phyloP scores from a whole-genome alignment of 2,888 invertebrate species.

The Chymomyza procnemis region DNA sequence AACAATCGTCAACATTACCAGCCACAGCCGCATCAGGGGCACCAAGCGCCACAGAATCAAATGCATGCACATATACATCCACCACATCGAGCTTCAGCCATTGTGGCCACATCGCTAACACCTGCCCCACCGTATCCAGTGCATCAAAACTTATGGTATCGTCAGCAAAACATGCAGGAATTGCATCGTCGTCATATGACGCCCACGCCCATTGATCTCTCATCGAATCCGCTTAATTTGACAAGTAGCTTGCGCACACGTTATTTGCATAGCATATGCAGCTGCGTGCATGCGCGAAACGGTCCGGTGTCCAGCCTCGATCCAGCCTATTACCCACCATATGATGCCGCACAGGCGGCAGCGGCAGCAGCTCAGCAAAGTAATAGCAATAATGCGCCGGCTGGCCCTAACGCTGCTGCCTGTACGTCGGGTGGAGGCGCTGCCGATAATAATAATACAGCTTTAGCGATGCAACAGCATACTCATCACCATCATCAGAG shows the following conservation, averaged over 20 bases:
- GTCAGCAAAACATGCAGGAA: constrained; percentile 84
- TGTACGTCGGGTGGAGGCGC: background rate
- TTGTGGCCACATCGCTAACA: constrained; percentile 55
- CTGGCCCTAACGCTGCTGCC: background rate
- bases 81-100: constrained; percentile 54
- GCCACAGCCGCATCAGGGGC: constrained; percentile 60
- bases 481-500: background rate
- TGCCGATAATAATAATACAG: background rate
- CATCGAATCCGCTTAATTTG: constrained; percentile 75
- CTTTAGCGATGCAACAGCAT: background rate
- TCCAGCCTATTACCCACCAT: constrained; percentile 70
- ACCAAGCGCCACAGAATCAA: constrained; percentile 66
- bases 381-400: background rate
- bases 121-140: constrained; percentile 84
- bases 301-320: constrained; percentile 76
- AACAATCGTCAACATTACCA: constrained; percentile 64
- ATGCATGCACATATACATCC: constrained; percentile 70
- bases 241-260: constrained; percentile 74
- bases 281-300: constrained; percentile 75
- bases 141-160: constrained; percentile 87
- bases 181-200: constrained; percentile 80
- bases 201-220: constrained; percentile 77
- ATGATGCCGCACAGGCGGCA: constrained; percentile 44
- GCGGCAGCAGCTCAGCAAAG: constrained; percentile 41
- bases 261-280: constrained; percentile 74